Base-by-base conservation (phyloP, 2,888 invertebrate genomes). In the Drosophila fulvimacula region DNA sequence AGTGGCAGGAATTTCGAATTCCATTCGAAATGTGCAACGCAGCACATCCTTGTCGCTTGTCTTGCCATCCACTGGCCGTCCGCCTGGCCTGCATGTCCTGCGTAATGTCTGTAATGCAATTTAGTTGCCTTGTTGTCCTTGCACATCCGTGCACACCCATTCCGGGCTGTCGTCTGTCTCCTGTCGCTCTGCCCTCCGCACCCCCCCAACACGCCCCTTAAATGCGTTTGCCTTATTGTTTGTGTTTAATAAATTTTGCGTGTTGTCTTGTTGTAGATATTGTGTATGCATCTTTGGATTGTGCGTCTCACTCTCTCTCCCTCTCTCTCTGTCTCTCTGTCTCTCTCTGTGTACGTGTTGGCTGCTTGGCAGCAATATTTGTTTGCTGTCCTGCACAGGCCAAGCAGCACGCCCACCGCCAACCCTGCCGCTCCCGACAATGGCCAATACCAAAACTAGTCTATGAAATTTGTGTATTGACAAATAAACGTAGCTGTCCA, bases 211-310 rank as follows among this genome's bases (percentile, higher is more conserved):
- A n/a, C 21, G 42, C 72, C 83, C 87, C 91, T 88, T 85, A 79
- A 85, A 89, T 83, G 85, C 89, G 90, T 87, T 90, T 89, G 82
- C 82, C 80, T 88, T 86, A 86, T 86, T 86, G 88, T 86, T 86
- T 86, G 85, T 86, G 85, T 86, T 84, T 88, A 86, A 89, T 89
- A 89, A 90, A 89, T 91, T 90, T 82, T 86, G 73, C 72, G 78
- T 82, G 79, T 75, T 80, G 79, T 73, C 77, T 81, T 87, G 67
- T 70, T 79, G 76, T 71, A 69, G 76, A 73, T 73, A 69, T 66
- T 72, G 62, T 72, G 52, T 63, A 15, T 58, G 27, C 60, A 39
- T 61, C 19, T 62, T 59, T 46, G 10, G 32, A 10, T 30, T 30
- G 7, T 51, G 42, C 41, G 30, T 30, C 30, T 7, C 30, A 7